These are phyloP conservation scores for Drosophila anomelani DNA, from an alignment of 2,888 invertebrate species.

Conservation along the genomic window DNA sequence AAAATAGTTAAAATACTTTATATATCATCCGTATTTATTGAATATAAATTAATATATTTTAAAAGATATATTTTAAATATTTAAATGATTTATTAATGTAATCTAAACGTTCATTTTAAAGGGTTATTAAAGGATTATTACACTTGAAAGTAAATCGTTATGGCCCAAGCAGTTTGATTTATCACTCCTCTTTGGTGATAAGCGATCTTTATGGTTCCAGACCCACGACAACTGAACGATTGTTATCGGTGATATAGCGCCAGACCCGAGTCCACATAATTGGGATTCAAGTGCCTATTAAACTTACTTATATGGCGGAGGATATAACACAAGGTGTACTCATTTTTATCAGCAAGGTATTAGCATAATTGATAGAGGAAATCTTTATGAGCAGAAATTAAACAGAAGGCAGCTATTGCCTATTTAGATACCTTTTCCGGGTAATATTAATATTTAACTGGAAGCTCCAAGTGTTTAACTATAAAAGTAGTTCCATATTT, in stretches of 20 bases:
- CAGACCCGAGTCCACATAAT: background rate
- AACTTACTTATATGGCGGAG: background rate
- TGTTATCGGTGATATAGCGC: slow-evolving; percentile 9
- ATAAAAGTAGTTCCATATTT: background rate
- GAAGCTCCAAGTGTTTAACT: no score
- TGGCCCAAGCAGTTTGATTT: slow-evolving; percentile 16
- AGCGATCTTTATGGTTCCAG: slow-evolving; percentile 18
- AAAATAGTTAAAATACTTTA: background rate
- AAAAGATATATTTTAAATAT: background rate
- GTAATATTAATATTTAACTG: background rate
- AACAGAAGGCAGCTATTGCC: background rate
- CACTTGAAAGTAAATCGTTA: background rate
- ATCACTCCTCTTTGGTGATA: background rate
- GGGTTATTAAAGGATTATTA: background rate
- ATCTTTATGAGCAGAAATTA: background rate
- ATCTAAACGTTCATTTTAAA: background rate
- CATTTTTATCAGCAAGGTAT: background rate
- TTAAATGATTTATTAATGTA: background rate
- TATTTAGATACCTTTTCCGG: background rate
- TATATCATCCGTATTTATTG: background rate
- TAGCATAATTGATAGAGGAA: slow-evolving; percentile 5
- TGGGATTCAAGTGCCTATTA: background rate
- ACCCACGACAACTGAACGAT: slow-evolving; percentile 20
- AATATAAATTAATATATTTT: background rate
- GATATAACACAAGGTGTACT: background rate